phyloP scores from a whole-genome alignment of 1,140 invertebrate genomes.

The Drosophila pruinosa region DNA sequence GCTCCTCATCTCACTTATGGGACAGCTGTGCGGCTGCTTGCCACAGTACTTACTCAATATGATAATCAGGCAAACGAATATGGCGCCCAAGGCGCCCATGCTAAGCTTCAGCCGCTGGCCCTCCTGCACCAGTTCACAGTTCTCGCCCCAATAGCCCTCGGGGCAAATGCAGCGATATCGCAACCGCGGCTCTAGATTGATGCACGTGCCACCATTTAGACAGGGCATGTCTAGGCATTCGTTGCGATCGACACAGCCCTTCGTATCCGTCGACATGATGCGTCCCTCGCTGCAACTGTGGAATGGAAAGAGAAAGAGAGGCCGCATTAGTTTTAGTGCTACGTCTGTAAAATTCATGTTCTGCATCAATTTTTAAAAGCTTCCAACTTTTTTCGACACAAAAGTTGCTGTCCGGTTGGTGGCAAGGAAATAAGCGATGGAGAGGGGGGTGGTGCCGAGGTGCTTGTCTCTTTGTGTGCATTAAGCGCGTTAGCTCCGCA shows the following conservation, averaged over 20 bases:
- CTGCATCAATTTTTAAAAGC: conserved; percentile 43
- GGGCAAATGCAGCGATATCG: conserved; percentile 85
- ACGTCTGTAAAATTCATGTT: conserved; percentile 43
- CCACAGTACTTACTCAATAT: conserved; percentile 85
- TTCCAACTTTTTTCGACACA: conserved; percentile 40
- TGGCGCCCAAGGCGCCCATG: conserved; percentile 86
- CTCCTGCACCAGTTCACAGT: conserved; percentile 86
- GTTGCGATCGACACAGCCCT: conserved; percentile 86
- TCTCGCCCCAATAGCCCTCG: conserved; percentile 86
- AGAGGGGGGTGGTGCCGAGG: not conserved
- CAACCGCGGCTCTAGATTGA: conserved; percentile 84
- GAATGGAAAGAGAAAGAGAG: not conserved
- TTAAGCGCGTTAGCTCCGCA: conserved; percentile 51
- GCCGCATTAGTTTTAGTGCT: conserved; percentile 4
- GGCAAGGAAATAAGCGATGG: not conserved
- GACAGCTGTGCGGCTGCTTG: not conserved
- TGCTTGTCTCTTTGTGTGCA: conserved; percentile 17
- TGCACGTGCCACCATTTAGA: conserved; percentile 85
- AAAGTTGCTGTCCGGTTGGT: conserved; percentile 28
- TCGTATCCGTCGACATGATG: conserved; percentile 85
- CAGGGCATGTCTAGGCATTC: conserved; percentile 86
- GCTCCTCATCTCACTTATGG: not conserved
- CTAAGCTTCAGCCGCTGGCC: conserved; percentile 86
- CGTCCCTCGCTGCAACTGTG: conserved; percentile 85
- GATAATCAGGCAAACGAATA: conserved; percentile 86